Evolutionary conservation across 2,888 invertebrate genomes (phyloP), one percentile per base, ranked within the genome.

Genomic region (Heliconius erato): DNA sequence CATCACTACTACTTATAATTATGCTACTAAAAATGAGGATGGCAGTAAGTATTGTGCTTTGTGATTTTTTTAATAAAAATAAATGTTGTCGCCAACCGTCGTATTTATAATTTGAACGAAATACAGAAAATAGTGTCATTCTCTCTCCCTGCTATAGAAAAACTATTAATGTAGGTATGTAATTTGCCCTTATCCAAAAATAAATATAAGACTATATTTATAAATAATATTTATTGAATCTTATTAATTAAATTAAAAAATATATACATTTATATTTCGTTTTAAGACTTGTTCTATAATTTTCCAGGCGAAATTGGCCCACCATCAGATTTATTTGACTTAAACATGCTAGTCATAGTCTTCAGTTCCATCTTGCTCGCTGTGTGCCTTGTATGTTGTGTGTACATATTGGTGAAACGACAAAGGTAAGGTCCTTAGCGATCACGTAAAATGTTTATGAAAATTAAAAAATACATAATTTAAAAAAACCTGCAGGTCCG

Each of bases 21-120:
- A 97, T 85, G 96, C 97, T 4, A 97, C 97, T 0, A 96, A 97
- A 79, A 97, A 97, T 32, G 94, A 94, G 82, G 96, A 96, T 86
- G 97, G 97, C 84, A 96, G 97, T 97, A 88, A 94, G 94, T 92
- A 32, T 26, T 3, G 12, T 28, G 4, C 1, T 26, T 6, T 67
- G 5, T 23, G 3, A 9, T 12, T 63, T 63, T 63, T 63, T 63
- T 63, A 9, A 23, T 59, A 5, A 54, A 54, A 54, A 14, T 2
- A 54, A 6, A 49, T 0, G 14, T 19, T 54, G 16, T 54, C 49
- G 0, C 19, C 40, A 9, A 1, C 1, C 32, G 5, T 0, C 0
- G 6, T 40, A 40, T 40, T 9, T 49, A 54, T 0, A 54, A 9
- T 54, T 23, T 3, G 23, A 54, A 54, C 2, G 9, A 54, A 54